Percentiles rank a stretch among this genome's conserved stretches.
Conservation (phyloP, 2,888 invertebrate species). For the Anthrax anthrax region DNA sequence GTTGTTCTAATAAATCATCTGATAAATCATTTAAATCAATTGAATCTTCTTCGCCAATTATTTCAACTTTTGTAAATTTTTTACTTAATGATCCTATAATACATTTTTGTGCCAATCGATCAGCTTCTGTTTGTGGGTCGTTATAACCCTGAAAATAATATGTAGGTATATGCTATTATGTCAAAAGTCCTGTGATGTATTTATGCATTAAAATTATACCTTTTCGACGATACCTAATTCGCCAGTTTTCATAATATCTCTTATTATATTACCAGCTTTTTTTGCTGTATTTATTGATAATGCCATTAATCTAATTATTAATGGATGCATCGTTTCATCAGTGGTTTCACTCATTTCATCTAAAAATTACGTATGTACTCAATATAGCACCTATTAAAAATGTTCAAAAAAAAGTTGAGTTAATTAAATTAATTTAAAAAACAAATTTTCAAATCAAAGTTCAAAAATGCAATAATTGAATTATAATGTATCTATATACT, state of each 20-base stretch:
- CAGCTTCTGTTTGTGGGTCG: slow-evolving; percentile 97
- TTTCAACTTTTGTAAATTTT: slow-evolving; percentile 68
- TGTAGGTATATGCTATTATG: too few species aligned
- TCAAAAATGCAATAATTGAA: too few species aligned
- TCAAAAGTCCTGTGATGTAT: too few species aligned
- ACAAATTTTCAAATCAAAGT: too few species aligned
- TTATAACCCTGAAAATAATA: slow-evolving; percentile 48
- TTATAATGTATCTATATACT: too few species aligned
- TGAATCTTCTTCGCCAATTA: slow-evolving; percentile 77
- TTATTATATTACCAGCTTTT: slow-evolving; percentile 76
- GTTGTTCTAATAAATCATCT: slow-evolving; percentile 62
- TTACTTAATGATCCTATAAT: slow-evolving; percentile 76
- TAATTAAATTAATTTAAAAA: too few species aligned
- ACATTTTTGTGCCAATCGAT: slow-evolving; percentile 85
- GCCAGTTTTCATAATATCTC: slow-evolving; percentile 80
- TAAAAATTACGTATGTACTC: too few species aligned
- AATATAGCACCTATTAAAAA: too few species aligned
- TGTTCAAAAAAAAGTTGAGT: too few species aligned
- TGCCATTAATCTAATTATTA: slow-evolving; percentile 29
- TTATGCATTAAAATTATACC: slow-evolving; percentile 40
- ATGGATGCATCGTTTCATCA: slow-evolving; percentile 1
- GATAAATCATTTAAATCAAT: slow-evolving; percentile 43
- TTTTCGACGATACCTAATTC: slow-evolving; percentile 87
- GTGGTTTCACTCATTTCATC: too few species aligned
- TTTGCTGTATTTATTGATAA: slow-evolving; percentile 45